Base-by-base conservation (phyloP, 2,888 invertebrate species). In the Masnerella sp. region DNA sequence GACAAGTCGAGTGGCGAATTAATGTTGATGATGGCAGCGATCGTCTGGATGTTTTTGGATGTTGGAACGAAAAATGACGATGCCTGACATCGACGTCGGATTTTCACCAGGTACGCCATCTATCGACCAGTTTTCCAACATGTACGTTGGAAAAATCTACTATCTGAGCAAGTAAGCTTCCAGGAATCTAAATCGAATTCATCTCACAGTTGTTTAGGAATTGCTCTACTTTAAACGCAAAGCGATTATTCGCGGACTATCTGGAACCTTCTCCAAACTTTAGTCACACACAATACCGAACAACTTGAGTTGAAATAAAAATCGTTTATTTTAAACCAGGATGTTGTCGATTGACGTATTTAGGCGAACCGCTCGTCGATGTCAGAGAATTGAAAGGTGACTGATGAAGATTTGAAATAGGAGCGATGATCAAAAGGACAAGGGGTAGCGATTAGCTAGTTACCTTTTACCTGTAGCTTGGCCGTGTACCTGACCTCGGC, bases 381-480 rank as follows among this genome's bases (percentile, higher is more conserved):
- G n/a, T n/a, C n/a, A n/a, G n/a, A n/a, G n/a, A n/a, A n/a, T n/a
- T n/a, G n/a, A n/a, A n/a, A n/a, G n/a, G n/a, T n/a, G n/a, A n/a
- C n/a, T n/a, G n/a, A n/a, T n/a, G n/a, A 15, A 59, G 52, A 34
- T 25, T 56, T 18, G 38, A 71, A 71, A 58, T 8, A 30, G 52
- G 52, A 65, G 32, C 12, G 8, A 70, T 70, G 62, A 62, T 36
- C 32, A 45, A 64, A 43, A 65, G 80, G 81, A 81, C 49, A 77
- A 76, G 79, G 81, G 79, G 82, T 78, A 82, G 81, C 82, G 82
- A 84, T 81, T 78, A 83, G 82, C 83, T 84, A 84, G 90, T 91
- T 93, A 93, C 93, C 93, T 93, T 93, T 93, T 87, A 93, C 93
- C 91, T 92, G 93, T 85, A 93, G 92, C 88, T 91, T 91, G 89